A percentile compares a stretch with the other conserved stretches of the same genome.
These are phyloP conservation scores for Enhydra lutris DNA, from an alignment of 2,113 vertebrate genomes.

Conservation along the genomic window DNA sequence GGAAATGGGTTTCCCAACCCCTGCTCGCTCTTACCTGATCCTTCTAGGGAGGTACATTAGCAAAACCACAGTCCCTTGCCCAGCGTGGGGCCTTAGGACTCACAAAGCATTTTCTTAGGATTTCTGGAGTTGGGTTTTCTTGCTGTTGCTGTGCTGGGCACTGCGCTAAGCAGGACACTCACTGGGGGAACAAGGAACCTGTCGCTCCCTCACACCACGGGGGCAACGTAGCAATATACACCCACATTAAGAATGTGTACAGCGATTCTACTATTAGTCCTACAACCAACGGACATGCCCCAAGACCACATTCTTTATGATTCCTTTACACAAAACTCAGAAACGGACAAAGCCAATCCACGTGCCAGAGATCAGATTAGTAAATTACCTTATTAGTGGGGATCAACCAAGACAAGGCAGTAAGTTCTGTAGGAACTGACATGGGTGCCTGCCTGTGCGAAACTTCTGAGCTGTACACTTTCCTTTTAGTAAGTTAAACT, in stretches of 20 bases:
- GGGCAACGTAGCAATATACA: not conserved
- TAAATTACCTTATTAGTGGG: not conserved
- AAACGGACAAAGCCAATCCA: not conserved
- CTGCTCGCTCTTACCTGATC: not conserved
- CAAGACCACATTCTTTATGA: not conserved
- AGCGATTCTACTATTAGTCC: not conserved
- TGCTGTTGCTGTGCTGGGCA: too few relatives aligned
- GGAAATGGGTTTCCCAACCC: not conserved
- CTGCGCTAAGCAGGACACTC: not conserved
- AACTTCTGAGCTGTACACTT: not conserved
- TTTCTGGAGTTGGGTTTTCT: not conserved
- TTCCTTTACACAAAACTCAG: not conserved
- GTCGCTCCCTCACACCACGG: rapidly evolving
- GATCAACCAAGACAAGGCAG: not conserved
- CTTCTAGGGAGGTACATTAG: not conserved
- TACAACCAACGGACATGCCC: not conserved
- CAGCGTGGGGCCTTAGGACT: not conserved
- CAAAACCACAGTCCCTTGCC: not conserved
- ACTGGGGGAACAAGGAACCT: not conserved
- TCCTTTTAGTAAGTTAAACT: not conserved
- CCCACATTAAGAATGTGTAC: not conserved
- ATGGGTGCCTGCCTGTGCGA: rapidly evolving
- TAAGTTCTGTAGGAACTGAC: not conserved
- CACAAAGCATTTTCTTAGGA: not conserved
- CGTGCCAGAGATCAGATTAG: not conserved